Conservation (phyloP, 2,113 vertebrate species). For the Mobula hypostoma region DNA sequence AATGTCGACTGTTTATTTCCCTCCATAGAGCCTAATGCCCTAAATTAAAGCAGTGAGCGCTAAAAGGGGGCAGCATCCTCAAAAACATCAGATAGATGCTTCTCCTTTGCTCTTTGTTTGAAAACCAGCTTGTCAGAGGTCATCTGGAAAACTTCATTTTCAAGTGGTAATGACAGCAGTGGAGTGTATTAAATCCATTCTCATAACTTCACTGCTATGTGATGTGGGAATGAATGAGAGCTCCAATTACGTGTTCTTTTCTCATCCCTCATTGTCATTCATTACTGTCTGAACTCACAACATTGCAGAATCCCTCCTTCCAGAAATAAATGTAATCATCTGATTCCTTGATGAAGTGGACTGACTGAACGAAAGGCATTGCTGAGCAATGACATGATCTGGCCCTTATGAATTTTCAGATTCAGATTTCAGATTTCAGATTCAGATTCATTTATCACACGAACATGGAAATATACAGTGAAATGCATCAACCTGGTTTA, state of each 20-base stretch:
- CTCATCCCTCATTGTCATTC: background rate
- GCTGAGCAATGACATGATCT: too few species aligned
- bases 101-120: background rate
- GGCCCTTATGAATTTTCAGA: too few species aligned
- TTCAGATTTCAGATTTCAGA: too few species aligned
- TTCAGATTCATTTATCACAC: too few species aligned
- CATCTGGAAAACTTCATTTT: background rate
- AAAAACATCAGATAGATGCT: background rate
- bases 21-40: background rate
- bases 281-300: background rate
- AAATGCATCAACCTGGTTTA: too few species aligned
- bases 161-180: background rate
- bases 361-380: too few species aligned
- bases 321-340: background rate
- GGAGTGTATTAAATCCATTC: background rate
- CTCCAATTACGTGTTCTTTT: background rate
- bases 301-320: background rate
- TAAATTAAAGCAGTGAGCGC: background rate
- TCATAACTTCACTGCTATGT: background rate
- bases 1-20: too few species aligned
- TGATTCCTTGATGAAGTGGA: too few species aligned
- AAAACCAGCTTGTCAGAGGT: background rate
- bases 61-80: background rate
- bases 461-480: too few species aligned
- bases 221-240: background rate